phyloP scores from a whole-genome alignment of 2,888 invertebrate genomes.

The Drosophila algonquin region DNA sequence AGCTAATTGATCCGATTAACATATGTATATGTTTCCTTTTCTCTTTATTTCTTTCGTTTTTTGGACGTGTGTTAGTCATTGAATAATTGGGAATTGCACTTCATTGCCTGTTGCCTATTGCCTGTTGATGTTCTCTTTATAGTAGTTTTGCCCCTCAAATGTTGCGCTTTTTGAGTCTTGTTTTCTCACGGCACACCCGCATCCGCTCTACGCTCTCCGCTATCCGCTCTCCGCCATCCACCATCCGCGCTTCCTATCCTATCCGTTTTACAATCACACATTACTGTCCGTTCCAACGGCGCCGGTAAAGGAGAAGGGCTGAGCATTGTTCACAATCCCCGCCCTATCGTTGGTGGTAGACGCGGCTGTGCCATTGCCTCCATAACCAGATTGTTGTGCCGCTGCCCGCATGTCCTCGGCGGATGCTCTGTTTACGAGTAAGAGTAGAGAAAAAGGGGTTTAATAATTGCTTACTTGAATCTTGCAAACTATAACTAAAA shows the following conservation, averaged over 20 bases:
- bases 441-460: neutral
- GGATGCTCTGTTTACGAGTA: slow-evolving; percentile 87
- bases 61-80: slow-evolving; percentile 7
- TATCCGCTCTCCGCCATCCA: neutral
- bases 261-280: slow-evolving; percentile 85
- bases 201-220: slow-evolving; percentile 2
- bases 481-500: neutral
- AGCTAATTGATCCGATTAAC: slow-evolving; percentile 20
- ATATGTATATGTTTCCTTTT: slow-evolving; percentile 2
- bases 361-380: slow-evolving; percentile 76
- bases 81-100: slow-evolving; percentile 63
- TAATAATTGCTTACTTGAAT: neutral
- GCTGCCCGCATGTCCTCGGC: slow-evolving; percentile 91
- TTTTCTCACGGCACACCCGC: slow-evolving; percentile 73
- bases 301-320: slow-evolving; percentile 90
- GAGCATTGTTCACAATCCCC: slow-evolving; percentile 91
- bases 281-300: slow-evolving; percentile 88
- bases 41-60: neutral
- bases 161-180: slow-evolving; percentile 70
- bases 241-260: slow-evolving; percentile 5
- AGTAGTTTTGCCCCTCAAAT: slow-evolving; percentile 58
- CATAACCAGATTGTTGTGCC: slow-evolving; percentile 77
- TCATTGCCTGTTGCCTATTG: slow-evolving; percentile 38
- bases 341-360: slow-evolving; percentile 87
- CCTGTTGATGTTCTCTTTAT: slow-evolving; percentile 34